phyloP scores from a whole-genome alignment of 2,113 vertebrate genomes.

The Rhegmatorhina hoffmannsi region DNA sequence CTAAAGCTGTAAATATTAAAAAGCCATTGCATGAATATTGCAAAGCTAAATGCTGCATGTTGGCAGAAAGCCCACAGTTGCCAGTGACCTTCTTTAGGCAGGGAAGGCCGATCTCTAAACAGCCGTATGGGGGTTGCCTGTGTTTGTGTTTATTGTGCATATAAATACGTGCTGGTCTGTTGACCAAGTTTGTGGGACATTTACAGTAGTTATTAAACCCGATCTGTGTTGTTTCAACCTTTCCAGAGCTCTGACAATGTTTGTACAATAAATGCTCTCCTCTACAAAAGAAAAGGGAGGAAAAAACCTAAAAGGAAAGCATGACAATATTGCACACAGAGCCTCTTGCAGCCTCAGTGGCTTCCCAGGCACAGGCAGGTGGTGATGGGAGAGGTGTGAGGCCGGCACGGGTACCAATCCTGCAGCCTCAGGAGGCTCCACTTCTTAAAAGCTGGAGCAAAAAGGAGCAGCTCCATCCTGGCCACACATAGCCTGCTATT shows the following conservation, averaged over 20 bases:
- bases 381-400: background rate
- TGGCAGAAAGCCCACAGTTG: constrained; percentile 49
- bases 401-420: accelerated
- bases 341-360: background rate
- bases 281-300: background rate
- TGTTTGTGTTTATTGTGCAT: constrained; percentile 62
- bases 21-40: constrained; percentile 51
- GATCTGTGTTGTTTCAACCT: constrained; percentile 65
- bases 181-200: constrained; percentile 56
- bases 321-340: background rate
- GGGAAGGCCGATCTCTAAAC: constrained; percentile 38
- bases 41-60: constrained; percentile 50
- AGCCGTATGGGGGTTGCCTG: background rate
- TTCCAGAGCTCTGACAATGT: constrained; percentile 33
- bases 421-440: background rate
- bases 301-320: background rate
- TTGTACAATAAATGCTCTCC: constrained; percentile 32
- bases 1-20: constrained; percentile 67
- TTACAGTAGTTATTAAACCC: constrained; percentile 66
- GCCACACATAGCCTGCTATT: accelerated
- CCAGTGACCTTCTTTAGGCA: constrained; percentile 49
- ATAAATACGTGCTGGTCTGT: constrained; percentile 28
- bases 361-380: background rate
- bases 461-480: background rate
- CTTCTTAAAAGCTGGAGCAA: background rate